These are phyloP conservation scores for Aramus guarauna DNA, from an alignment of 2,113 vertebrate genomes.

Conservation along the genomic window DNA sequence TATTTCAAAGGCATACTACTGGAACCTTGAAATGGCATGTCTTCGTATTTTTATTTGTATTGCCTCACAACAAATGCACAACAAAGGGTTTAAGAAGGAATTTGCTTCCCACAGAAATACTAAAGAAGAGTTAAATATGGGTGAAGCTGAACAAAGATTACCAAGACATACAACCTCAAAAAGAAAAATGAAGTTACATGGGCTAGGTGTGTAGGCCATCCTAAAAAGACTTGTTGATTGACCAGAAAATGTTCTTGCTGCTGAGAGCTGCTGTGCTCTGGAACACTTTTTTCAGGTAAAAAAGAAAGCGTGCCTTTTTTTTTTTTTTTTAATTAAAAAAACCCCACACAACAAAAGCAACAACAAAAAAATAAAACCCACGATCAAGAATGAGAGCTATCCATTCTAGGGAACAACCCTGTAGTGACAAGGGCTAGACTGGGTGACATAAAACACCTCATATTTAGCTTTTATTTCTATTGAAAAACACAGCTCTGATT, in stretches of 20 bases:
- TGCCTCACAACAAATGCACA: not conserved
- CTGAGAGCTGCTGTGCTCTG: not conserved
- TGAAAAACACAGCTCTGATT: not conserved
- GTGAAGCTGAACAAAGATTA: not conserved
- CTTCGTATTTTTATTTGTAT: not conserved
- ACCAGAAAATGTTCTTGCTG: not conserved
- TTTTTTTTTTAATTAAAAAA: not conserved
- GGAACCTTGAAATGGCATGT: not conserved
- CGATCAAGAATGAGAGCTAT: not conserved
- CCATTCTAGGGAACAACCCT: not conserved
- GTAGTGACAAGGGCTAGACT: not conserved
- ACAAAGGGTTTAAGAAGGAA: not conserved
- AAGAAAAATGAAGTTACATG: not conserved
- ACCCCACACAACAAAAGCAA: not conserved
- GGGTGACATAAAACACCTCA: not conserved
- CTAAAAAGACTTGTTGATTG: not conserved
- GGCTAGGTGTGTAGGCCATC: not conserved
- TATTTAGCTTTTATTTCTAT: not conserved
- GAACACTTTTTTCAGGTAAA: not conserved
- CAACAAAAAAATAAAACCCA: not conserved
- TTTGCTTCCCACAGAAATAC: not conserved
- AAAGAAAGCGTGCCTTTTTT: not conserved
- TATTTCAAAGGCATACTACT: not conserved
- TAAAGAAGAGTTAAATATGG: not conserved
- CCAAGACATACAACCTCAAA: not conserved